A percentile compares a stretch with the other conserved stretches of the same genome.
phyloP scores from a whole-genome alignment of 2,888 invertebrate genomes.

The Monoplex corrugatus region DNA sequence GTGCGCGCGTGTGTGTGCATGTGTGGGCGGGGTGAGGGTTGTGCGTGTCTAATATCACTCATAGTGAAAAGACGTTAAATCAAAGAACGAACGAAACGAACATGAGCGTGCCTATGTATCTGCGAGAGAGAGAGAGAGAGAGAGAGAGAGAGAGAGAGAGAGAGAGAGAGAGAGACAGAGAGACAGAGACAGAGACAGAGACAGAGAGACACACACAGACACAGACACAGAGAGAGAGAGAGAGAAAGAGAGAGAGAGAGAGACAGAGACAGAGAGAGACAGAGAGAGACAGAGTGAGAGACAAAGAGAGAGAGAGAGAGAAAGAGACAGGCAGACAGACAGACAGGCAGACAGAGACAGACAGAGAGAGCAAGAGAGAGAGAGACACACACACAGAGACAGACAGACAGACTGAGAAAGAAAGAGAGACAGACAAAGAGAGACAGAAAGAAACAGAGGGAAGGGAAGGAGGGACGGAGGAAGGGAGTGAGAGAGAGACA shows the following conservation, averaged over 20 bases:
- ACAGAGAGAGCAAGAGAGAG: neutral
- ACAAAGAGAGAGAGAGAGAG: neutral
- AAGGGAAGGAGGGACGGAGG: neutral
- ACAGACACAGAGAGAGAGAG: neutral
- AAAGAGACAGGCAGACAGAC: neutral
- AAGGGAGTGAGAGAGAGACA: neutral
- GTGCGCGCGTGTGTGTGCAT: neutral
- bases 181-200: neutral
- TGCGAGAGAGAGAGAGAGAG: neutral
- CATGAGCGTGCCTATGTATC: neutral
- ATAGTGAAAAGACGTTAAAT: neutral
- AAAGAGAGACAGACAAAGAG: neutral
- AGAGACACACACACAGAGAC: neutral
- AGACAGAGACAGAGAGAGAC: neutral
- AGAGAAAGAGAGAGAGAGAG: neutral
- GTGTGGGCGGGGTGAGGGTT: no score
- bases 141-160: conserved; percentile 6
- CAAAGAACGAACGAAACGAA: no score
- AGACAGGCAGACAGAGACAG: neutral
- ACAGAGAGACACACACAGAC: neutral
- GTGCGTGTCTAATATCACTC: no score
- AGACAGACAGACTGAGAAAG: neutral
- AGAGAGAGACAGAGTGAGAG: neutral
- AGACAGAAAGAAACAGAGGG: neutral
- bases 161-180: neutral